Conservation (phyloP, 2,888 invertebrate species). For the Synergus laeviventris region DNA sequence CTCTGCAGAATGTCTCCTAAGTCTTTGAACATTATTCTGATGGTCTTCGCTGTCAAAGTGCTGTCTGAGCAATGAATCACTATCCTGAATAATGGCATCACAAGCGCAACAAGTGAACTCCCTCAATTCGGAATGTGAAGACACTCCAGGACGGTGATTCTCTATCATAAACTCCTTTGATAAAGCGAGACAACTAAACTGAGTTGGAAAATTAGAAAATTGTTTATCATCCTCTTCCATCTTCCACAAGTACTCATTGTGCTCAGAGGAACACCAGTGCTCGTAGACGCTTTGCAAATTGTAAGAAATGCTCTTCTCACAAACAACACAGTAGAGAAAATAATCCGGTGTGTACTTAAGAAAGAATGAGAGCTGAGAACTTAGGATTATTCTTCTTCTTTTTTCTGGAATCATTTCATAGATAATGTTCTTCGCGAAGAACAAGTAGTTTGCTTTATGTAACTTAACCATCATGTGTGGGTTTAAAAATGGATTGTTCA, state of each 20-base stretch:
- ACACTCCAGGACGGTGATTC: background rate
- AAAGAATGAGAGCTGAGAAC: slow-evolving; percentile 31
- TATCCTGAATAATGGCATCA: background rate
- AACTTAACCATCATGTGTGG: background rate
- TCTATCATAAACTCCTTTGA: slow-evolving; percentile 38
- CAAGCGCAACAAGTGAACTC: slow-evolving; percentile 44
- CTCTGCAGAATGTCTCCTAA: slow-evolving; percentile 42
- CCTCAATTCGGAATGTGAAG: background rate
- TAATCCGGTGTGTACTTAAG: background rate
- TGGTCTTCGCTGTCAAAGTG: slow-evolving; percentile 20
- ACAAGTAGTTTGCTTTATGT: slow-evolving; percentile 33
- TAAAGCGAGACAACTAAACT: slow-evolving; percentile 23
- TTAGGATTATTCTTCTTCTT: background rate
- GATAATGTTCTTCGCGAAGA: slow-evolving; percentile 4
- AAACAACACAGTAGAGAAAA: slow-evolving; percentile 42
- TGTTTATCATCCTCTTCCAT: slow-evolving; percentile 26
- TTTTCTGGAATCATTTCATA: slow-evolving; percentile 25
- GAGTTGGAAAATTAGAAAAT: background rate
- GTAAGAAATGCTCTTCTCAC: slow-evolving; percentile 21
- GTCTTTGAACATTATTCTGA: background rate
- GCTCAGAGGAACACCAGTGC: slow-evolving; percentile 46
- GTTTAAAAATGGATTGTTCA: background rate
- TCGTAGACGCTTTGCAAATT: slow-evolving; percentile 46
- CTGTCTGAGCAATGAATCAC: background rate
- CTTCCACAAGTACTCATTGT: slow-evolving; percentile 22